Conservation (phyloP, 2,888 invertebrate genomes). For the Acanthosepion pharaonis region DNA sequence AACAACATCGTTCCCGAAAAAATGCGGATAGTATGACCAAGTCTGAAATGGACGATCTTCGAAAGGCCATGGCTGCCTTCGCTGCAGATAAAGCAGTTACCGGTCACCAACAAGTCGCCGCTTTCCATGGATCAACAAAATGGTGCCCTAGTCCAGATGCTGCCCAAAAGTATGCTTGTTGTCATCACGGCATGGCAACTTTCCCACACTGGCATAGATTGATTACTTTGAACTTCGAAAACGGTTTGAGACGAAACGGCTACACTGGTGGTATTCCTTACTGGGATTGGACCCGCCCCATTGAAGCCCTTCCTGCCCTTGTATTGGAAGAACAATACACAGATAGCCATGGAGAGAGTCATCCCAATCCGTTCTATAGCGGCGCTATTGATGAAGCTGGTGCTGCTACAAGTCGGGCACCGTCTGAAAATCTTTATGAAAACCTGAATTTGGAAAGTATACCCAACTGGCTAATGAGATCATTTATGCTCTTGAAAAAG, state of each 20-base stretch:
- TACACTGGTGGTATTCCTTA: constrained; percentile 48
- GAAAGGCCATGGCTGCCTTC: constrained; percentile 17
- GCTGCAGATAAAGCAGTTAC: constrained; percentile 39
- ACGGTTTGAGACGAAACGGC: constrained; percentile 50
- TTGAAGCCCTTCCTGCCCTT: constrained; percentile 36
- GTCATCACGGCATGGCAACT: constrained; percentile 49
- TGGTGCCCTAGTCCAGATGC: constrained; percentile 46
- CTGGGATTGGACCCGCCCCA: constrained; percentile 48
- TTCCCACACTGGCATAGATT: constrained; percentile 50
- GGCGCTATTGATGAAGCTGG: constrained; percentile 44
- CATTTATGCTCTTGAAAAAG: constrained; percentile 53
- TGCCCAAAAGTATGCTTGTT: constrained; percentile 48
- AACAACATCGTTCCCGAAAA: constrained; percentile 23
- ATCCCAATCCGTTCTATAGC: constrained; percentile 45
- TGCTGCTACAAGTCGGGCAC: constrained; percentile 18
- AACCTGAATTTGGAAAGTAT: constrained; percentile 47
- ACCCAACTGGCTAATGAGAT: constrained; percentile 48
- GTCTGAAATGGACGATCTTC: background rate
- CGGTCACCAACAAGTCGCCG: constrained; percentile 45
- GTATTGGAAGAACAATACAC: constrained; percentile 40
- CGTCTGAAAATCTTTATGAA: constrained; percentile 35
- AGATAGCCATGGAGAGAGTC: constrained; percentile 38
- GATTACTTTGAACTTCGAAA: constrained; percentile 49
- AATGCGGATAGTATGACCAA: constrained; percentile 4
- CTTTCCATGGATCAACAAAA: constrained; percentile 48